These are phyloP conservation scores for Megalops atlanticus DNA, from an alignment of 2,113 vertebrate genomes.

Conservation along the genomic window DNA sequence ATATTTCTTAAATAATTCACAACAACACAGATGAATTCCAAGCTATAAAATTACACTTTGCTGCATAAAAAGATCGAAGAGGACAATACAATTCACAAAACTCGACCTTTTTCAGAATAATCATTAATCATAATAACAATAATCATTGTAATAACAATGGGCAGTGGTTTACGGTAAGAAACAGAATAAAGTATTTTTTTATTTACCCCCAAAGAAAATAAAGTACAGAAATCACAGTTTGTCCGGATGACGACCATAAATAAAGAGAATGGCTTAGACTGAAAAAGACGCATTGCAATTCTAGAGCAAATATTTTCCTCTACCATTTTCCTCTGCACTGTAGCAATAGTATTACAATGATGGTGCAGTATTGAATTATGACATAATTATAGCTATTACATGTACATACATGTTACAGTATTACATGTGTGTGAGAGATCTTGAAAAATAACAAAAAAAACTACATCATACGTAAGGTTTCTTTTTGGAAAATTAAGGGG, in stretches of 20 bases:
- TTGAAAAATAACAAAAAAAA: no score
- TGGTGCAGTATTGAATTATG: neutral
- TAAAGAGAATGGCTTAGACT: conserved; percentile 20
- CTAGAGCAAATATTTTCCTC: conserved; percentile 14
- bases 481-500: neutral
- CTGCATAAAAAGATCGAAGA: conserved; percentile 38
- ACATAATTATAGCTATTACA: neutral
- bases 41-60: conserved; percentile 45
- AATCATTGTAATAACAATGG: conserved; percentile 41
- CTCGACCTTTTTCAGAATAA: conserved; percentile 32
- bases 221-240: conserved; percentile 46
- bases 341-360: neutral
- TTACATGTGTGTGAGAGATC: neutral
- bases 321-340: neutral
- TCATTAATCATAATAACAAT: conserved; percentile 36
- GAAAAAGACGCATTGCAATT: conserved; percentile 21
- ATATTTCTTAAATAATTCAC: conserved; percentile 51
- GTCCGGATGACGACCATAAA: conserved; percentile 57
- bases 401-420: neutral
- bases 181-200: conserved; percentile 61
- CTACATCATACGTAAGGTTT: neutral
- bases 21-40: conserved; percentile 46
- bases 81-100: conserved; percentile 54
- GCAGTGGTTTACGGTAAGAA: conserved; percentile 57
- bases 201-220: conserved; percentile 16